Evolutionary conservation across 2,888 invertebrate species (phyloP), one percentile per base, ranked within the genome.

Genomic region (Chrysotoxum bicinctum): DNA sequence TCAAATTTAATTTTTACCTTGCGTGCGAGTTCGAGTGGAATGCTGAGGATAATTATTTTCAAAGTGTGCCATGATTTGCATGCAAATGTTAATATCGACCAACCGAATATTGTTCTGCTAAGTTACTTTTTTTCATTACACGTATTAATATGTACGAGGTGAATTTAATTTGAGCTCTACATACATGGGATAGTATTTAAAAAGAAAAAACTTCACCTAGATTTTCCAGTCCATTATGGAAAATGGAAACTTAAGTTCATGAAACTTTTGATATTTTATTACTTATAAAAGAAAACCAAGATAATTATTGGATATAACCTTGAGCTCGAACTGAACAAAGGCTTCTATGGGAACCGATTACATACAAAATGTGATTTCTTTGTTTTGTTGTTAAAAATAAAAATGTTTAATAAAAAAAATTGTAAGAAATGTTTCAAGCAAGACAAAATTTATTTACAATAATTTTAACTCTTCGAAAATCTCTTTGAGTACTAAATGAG

Each of bases 51-150:
- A 62, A 70, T 68, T 73, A 37, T 60, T 35, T 50, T 69, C 64
- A 64, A 78, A 73, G 62, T 73, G 68, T 43, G 48, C 60, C 30
- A 50, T 64, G 43, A 68, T 72, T 76, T 75, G 50, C 64, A 58
- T 76, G 62, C 37, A 43, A 4, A 12, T 58, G 52, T 19, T 12
- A 8, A 9, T 26, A 50, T 26, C 26, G 26, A 16, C 43, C 0
- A 14, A 3, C 7, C 2, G n/a, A 14, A 37, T 40, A 23, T 23
- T 19, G 19, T 3, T 35, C 19, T 21, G n/a, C 35, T n/a, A 12
- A 0, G n/a, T 40, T 60, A 40, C 3, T n/a, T 37, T 23, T 9
- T 40, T 37, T 23, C 8, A 23, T 37, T 21, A 0, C 0, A 19
- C 19, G 3, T 37, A 35, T 32, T 19, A 58, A 14, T 1, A 21